A percentile compares a stretch with the other conserved stretches of the same genome.
These are phyloP conservation scores for Platysteira castanea DNA, from an alignment of 2,113 vertebrate genomes.

Conservation along the genomic window DNA sequence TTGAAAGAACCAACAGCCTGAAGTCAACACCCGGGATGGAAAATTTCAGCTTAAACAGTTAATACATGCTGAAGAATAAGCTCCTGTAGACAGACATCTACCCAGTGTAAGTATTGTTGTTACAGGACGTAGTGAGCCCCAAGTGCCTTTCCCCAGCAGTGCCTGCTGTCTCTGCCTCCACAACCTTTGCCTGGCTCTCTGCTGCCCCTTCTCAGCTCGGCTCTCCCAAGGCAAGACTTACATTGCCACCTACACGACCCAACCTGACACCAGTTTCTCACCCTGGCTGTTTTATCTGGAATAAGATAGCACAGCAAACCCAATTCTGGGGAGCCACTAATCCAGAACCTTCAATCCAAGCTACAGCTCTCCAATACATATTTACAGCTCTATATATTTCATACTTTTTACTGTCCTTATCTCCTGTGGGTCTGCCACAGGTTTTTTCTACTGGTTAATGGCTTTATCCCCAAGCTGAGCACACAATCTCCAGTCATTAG, in stretches of 20 bases:
- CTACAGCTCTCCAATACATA: neutral
- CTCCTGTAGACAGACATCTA: neutral
- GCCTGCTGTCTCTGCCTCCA: neutral
- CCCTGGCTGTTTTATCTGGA: neutral
- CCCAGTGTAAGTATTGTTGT: neutral
- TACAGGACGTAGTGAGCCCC: neutral
- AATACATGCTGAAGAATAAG: neutral
- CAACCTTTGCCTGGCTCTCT: neutral
- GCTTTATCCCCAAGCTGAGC: neutral
- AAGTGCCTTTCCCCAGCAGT: neutral
- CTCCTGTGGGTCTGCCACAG: neutral
- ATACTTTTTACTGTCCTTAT: neutral
- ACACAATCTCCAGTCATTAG: neutral
- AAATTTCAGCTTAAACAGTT: constrained; percentile 16
- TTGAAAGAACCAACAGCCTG: neutral
- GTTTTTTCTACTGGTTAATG: neutral
- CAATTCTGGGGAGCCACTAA: neutral
- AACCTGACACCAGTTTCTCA: neutral
- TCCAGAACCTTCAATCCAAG: neutral
- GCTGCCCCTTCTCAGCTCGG: neutral
- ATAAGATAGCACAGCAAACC: neutral
- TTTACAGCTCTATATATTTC: neutral
- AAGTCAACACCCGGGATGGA: neutral
- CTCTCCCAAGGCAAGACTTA: neutral
- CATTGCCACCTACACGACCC: fast-evolving